Percentiles rank a stretch among this genome's conserved stretches.
Conservation (phyloP, 2,888 invertebrate species). For the Drosophila atripex region DNA sequence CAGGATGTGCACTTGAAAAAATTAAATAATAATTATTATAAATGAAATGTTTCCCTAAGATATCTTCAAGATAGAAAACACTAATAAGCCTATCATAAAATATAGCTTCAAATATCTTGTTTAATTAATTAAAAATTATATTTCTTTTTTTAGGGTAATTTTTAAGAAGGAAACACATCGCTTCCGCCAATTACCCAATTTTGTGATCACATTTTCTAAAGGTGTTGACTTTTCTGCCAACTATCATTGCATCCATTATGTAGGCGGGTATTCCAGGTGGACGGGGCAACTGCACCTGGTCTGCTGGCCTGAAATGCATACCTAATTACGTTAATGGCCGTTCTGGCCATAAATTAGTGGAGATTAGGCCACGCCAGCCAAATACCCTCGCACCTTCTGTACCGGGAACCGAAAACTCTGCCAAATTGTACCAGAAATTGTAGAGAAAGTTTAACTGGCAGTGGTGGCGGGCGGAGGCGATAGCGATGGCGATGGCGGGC, state of each 20-base stretch:
- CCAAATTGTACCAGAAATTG: conserved; percentile 24
- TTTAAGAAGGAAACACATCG: neutral
- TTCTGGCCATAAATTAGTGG: conserved; percentile 63
- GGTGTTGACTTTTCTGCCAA: conserved; percentile 1
- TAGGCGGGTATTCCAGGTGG: neutral
- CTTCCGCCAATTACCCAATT: neutral
- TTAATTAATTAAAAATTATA: too few relatives aligned
- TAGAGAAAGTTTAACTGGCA: conserved; percentile 10
- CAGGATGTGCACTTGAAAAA: conserved; percentile 1
- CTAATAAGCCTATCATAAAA: too few relatives aligned
- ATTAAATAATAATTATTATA: neutral
- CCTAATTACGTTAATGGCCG: conserved; percentile 74
- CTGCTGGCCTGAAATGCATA: conserved; percentile 65
- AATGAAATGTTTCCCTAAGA: neutral
- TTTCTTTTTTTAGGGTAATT: too few relatives aligned
- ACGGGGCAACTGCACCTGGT: conserved; percentile 16
- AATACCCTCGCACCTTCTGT: conserved; percentile 42
- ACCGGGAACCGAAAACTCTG: conserved; percentile 15
- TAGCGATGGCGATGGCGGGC: conserved; percentile 1
- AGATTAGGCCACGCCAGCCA: conserved; percentile 56
- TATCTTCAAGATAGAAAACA: too few relatives aligned
- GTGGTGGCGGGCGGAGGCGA: too few relatives aligned
- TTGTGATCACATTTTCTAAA: neutral
- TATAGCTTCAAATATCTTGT: too few relatives aligned
- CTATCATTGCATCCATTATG: conserved; percentile 43